Base-by-base conservation (phyloP, 2,888 invertebrate genomes). In the Caenorhabditis uteleia region DNA sequence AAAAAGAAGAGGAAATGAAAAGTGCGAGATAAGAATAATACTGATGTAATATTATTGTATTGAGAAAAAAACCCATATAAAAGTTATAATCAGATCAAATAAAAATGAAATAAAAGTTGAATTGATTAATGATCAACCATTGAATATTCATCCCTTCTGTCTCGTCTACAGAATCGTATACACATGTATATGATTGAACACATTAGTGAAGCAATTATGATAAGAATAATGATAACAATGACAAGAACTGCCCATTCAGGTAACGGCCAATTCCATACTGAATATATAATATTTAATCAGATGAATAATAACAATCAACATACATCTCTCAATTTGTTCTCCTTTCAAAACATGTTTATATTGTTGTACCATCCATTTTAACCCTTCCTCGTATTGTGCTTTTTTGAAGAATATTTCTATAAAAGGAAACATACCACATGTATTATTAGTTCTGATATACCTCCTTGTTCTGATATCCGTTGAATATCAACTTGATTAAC, bases 201-300 rank as follows among this genome's bases (percentile, higher is more conserved):
- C 16, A 64, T 45, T 12, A 64, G 23, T 6, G 48, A 26, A 14
- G 45, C 53, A 8, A 64, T 20, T 12, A 57, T 38, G 23, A 62
- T 26, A 3, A 64, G 43, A 5, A 45, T 43, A 16, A 61, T 29
- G 7, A 6, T 38, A 8, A 43, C 25, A 16, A 60, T 38, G 6
- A 21, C 34, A 7, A 54, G 23, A 12, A 49, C 14, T 7, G 39
- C 48, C 50, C 56, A 56, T 25, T 62, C 51, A 1, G 62, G 51
- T 34, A 64, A 25, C 0, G 64, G 57, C 64, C 51, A 57, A 3
- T 38, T 57, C 64, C 64, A 64, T 10, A 57, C 64, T 64, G 64
- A 49, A 57, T 57, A 20, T 7, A 23, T 21, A 12, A 12, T 14
- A 14, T 16, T 18, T 18, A 10, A 16, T 31, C 12, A 16, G 14